Base-by-base conservation (phyloP, 1,140 invertebrate genomes). In the Drosophila busckii region DNA sequence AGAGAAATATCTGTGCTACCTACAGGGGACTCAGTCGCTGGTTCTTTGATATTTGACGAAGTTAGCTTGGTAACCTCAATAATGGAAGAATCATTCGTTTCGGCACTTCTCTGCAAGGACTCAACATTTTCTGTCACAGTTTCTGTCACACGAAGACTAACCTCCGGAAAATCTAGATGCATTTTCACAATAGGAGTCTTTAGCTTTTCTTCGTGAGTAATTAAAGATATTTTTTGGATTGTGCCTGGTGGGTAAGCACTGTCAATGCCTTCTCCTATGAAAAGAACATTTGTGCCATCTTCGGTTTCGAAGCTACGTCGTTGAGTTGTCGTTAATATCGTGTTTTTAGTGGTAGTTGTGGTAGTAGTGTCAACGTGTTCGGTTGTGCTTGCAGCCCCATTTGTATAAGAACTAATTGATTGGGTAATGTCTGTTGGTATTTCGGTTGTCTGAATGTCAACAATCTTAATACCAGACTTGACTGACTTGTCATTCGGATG, bases 131-230 rank as follows among this genome's bases (percentile, higher is more conserved):
- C 76, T 10, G 84, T 86, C 45, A 86, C 68, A 37, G 84, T 86
- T 58, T 87, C 82, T 16, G 80, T 87, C 23, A 87, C 78, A 50
- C 68, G 63, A 46, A 86, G 67, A 67, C 71, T 86, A 61, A 87
- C 83, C 65, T 78, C 67, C 19, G 86, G 86, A 58, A 87, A 85
- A 80, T 87, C 84, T 76, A 92, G 89, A 88, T 92, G 91, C 19
- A 92, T 86, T 60, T 91, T 90, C 75, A 91, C 88, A 6, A 92
- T 89, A 17, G 92, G 91, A 55, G 90, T 90, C 76, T 91, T 88
- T 88, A 90, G 90, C 46, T 91, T 89, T 87, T 92, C 91, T 88
- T 92, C 92, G 48, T 92, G 92, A 20, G 91, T 92, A 45, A 92
- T 92, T 13, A 93, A 80, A 55, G 91, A 90, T 41, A 92, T 89